Conservation (phyloP, 2,113 vertebrate species). For the Halichoeres trimaculatus region DNA sequence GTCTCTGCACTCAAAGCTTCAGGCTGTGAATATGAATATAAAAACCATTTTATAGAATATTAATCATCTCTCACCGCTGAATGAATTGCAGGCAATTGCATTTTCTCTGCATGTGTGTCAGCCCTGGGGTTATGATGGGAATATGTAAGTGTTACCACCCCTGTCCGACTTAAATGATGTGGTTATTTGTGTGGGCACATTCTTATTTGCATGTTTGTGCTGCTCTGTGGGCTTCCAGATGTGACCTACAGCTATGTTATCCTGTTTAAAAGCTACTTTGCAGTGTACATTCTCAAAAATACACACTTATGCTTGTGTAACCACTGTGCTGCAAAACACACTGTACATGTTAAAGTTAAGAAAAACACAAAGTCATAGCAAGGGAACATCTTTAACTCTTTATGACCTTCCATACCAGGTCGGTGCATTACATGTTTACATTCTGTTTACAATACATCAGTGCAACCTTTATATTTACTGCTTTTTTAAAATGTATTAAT, state of each 20-base stretch:
- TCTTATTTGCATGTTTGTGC: constrained; percentile 63
- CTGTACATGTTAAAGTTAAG: background rate
- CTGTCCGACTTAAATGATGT: constrained; percentile 48
- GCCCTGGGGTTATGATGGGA: constrained; percentile 48
- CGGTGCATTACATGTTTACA: no score
- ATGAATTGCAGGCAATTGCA: constrained; percentile 55
- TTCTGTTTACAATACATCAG: no score
- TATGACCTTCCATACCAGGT: no score
- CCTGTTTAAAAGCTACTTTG: constrained; percentile 26
- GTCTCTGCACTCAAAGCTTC: constrained; percentile 51
- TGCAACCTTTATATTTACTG: no score
- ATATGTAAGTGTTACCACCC: constrained; percentile 45
- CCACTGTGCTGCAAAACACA: background rate
- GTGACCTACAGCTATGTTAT: constrained; percentile 51
- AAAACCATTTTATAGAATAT: constrained; percentile 75
- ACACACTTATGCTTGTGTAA: constrained; percentile 25
- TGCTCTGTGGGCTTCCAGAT: constrained; percentile 28
- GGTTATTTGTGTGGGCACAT: constrained; percentile 19
- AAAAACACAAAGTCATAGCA: background rate
- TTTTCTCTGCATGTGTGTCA: constrained; percentile 34
- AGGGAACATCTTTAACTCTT: background rate
- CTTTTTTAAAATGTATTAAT: no score
- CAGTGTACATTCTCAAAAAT: constrained; percentile 8
- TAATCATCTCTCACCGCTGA: constrained; percentile 63
- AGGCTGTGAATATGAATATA: constrained; percentile 65